Percentiles rank a stretch among this genome's conserved stretches.
Conservation (phyloP, 2,888 invertebrate species). For the Gymnocheta viridis region DNA sequence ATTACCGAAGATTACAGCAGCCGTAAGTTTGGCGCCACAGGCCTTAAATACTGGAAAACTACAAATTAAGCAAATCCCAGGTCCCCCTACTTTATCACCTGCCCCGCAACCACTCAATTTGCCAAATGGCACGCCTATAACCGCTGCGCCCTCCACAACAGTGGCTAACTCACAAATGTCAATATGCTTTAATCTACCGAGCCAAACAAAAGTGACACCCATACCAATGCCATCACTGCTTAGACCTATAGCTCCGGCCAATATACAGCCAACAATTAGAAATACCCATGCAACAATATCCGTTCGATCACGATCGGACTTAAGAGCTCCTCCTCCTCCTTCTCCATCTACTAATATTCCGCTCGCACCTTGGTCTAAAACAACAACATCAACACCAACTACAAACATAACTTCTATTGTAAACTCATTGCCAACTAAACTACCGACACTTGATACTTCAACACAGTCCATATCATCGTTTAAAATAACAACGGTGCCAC, state of each 20-base stretch:
- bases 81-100: slow-evolving; percentile 5
- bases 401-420: background rate
- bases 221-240: slow-evolving; percentile 6
- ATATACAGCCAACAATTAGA: background rate
- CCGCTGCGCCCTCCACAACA: background rate
- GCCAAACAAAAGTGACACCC: slow-evolving; percentile 29
- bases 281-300: background rate
- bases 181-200: slow-evolving; percentile 34
- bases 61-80: slow-evolving; percentile 56
- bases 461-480: background rate
- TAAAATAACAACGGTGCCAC: slow-evolving; percentile 6
- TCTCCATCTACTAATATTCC: background rate
- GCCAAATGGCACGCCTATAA: background rate
- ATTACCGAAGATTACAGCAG: slow-evolving; percentile 67
- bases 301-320: background rate
- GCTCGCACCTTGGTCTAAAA: background rate
- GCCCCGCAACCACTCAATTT: background rate
- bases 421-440: background rate
- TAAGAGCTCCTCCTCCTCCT: background rate
- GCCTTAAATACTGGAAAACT: slow-evolving; percentile 26
- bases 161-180: background rate
- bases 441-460: background rate
- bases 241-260: background rate
- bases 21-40: slow-evolving; percentile 69
- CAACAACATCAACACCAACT: background rate